These are phyloP conservation scores for Listronotus bonariensis DNA, from an alignment of 1,140 invertebrate species.

Conservation along the genomic window DNA sequence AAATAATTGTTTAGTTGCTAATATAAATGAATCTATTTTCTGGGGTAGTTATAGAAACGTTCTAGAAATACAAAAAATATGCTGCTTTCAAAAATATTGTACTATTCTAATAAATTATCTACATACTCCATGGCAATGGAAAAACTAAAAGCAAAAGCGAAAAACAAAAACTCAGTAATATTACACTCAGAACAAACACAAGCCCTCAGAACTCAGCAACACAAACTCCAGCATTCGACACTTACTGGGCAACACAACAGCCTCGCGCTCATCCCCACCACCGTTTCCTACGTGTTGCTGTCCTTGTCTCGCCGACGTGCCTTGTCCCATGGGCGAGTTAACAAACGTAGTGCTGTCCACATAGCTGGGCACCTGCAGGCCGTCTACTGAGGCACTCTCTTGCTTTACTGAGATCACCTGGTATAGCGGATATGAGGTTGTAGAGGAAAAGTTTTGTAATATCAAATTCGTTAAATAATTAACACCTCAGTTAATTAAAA, in stretches of 20 bases:
- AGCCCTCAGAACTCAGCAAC: not conserved
- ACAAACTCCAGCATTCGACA: constrained; percentile 17
- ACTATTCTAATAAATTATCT: too few relatives aligned
- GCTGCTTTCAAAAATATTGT: too few relatives aligned
- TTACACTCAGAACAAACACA: not conserved
- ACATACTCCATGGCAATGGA: too few relatives aligned
- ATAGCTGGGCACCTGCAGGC: constrained; percentile 60
- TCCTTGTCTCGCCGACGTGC: constrained; percentile 43
- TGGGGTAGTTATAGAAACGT: too few relatives aligned
- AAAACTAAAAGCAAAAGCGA: too few relatives aligned
- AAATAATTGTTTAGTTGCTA: too few relatives aligned
- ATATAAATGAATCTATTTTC: too few relatives aligned
- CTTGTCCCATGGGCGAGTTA: constrained; percentile 61
- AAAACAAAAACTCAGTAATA: not conserved
- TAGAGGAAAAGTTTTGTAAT: not conserved
- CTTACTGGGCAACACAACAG: constrained; percentile 54
- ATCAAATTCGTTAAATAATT: too few relatives aligned
- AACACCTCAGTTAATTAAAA: too few relatives aligned
- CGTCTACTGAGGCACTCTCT: constrained; percentile 57
- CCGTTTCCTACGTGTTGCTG: constrained; percentile 35
- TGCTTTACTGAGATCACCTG: constrained; percentile 60
- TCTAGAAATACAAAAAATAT: too few relatives aligned
- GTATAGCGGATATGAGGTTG: constrained; percentile 13
- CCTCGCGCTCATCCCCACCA: constrained; percentile 50
- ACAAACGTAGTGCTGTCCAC: constrained; percentile 67